Base-by-base conservation (phyloP, 1,140 invertebrate species). In the Helicoverpa zea region DNA sequence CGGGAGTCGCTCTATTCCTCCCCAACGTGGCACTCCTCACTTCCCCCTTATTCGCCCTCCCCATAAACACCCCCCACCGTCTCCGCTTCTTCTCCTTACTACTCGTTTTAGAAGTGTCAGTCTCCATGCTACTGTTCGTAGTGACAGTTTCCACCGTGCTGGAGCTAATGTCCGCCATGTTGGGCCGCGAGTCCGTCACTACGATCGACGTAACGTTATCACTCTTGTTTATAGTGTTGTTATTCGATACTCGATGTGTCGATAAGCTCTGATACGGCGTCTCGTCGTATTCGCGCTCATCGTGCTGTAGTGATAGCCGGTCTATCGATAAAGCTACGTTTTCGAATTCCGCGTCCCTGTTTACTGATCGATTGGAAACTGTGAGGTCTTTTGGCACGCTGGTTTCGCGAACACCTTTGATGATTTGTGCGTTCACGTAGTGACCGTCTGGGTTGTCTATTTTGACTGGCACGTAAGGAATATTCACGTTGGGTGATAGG, bases 1-100 rank as follows among this genome's bases (percentile, higher is more conserved):
- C 92, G 73, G 93, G 54, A 83, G 93, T 81, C 47, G 91, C 92
- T 73, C 94, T 91, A 82, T 96, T 96, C 30, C 96, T 92, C 0
- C 96, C 96, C 66, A 97, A 87, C 9, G 96, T 97, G 0, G 96
- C 96, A 78, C 96, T 96, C 84, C 96, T 96, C 81, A 96, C 95
- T 51, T 96, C 96, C 51, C 88, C 92, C 66, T 96, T 96, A 3
- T 92, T 95, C 81, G 95, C 96, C 84, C 96, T 94, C 16, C 96
- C 95, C 73, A 96, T 96, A 64, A 97, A 96, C 81, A 97, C 95
- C 9, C 95, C 96, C 96, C 96, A 97, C 13, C 96, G 87, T 63
- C 96, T 93, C 68, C 96, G 95, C 73, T 96, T 96, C 82, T 96
- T 96, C 81, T 96, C 96, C 79, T 95, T 96, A 51, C 86, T 90